phyloP scores from a whole-genome alignment of 2,797 vertebrate genomes.

The Chaunax sp. region DNA sequence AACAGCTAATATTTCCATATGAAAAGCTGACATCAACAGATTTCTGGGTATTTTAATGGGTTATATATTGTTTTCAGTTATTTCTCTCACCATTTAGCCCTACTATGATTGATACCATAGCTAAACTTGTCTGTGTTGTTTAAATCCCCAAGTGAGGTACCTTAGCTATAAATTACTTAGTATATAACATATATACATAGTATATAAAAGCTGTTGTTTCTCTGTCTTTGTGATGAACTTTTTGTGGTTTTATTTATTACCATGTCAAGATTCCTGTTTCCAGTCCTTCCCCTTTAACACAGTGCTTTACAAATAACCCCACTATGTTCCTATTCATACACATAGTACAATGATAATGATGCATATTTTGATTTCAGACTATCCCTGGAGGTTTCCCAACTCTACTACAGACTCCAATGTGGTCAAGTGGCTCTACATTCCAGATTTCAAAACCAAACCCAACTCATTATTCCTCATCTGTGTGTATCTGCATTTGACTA shows the following conservation, averaged over 20 bases:
- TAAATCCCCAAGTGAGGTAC: too few relatives aligned
- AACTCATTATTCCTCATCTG: conserved; percentile 93
- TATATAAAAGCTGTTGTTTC: not conserved
- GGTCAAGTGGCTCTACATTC: conserved; percentile 97
- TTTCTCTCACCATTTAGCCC: not conserved
- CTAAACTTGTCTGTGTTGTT: not conserved
- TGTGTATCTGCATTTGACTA: conserved; percentile 63
- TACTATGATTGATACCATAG: not conserved
- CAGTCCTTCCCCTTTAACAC: not conserved
- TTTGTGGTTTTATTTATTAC: not conserved
- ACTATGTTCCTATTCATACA: not conserved
- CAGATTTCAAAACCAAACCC: conserved; percentile 91
- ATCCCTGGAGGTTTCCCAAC: conserved; percentile 92
- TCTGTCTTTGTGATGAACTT: not conserved
- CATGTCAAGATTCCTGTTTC: not conserved
- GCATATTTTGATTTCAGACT: conserved; percentile 84
- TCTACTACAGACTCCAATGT: conserved; percentile 89
- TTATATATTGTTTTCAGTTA: not conserved
- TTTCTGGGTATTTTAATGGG: not conserved
- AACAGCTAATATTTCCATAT: not conserved
- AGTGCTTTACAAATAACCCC: not conserved
- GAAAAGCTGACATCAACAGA: not conserved
- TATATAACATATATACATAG: not conserved
- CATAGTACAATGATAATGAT: conserved; percentile 1
- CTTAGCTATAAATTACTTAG: not conserved